A percentile compares a stretch with the other conserved stretches of the same genome.
Conservation (phyloP, 2,113 vertebrate species). For the Aleadryas rufinucha region DNA sequence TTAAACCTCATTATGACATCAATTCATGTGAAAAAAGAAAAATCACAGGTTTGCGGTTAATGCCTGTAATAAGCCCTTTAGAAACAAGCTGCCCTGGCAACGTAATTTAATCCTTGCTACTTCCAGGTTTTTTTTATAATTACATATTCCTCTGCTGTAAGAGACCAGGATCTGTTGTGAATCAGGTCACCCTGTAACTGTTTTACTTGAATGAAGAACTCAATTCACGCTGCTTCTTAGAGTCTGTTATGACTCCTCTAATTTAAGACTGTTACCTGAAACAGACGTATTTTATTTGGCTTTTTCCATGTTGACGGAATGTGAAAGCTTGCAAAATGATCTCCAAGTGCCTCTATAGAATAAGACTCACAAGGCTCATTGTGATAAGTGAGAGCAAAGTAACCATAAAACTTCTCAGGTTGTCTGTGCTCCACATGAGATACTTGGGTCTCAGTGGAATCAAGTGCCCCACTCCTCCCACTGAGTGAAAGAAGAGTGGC, state of each 20-base stretch:
- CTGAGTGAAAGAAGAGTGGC: not conserved
- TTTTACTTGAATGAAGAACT: conserved; percentile 57
- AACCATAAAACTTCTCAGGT: not conserved
- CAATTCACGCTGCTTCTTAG: conserved; percentile 55
- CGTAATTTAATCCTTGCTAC: conserved; percentile 58
- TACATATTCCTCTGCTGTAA: conserved; percentile 47
- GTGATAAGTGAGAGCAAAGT: not conserved
- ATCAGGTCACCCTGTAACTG: conserved; percentile 45
- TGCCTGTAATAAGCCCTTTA: conserved; percentile 82
- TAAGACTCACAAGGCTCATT: conserved; percentile 21
- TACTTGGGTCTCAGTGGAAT: not conserved
- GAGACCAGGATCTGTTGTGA: conserved; percentile 53
- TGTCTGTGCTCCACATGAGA: not conserved
- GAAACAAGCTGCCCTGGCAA: conserved; percentile 57
- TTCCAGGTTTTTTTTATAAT: conserved; percentile 62
- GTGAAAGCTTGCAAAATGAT: conserved; percentile 48
- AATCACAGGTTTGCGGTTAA: conserved; percentile 78
- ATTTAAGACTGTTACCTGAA: conserved; percentile 62
- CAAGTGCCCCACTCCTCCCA: fast-evolving
- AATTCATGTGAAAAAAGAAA: conserved; percentile 82
- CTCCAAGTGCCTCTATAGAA: conserved; percentile 15
- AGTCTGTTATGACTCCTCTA: conserved; percentile 57
- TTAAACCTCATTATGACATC: conserved; percentile 86
- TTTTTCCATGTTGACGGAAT: conserved; percentile 23
- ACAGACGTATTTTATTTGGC: conserved; percentile 52